phyloP scores from a whole-genome alignment of 2,888 invertebrate genomes.

The Diarsia brunnea region DNA sequence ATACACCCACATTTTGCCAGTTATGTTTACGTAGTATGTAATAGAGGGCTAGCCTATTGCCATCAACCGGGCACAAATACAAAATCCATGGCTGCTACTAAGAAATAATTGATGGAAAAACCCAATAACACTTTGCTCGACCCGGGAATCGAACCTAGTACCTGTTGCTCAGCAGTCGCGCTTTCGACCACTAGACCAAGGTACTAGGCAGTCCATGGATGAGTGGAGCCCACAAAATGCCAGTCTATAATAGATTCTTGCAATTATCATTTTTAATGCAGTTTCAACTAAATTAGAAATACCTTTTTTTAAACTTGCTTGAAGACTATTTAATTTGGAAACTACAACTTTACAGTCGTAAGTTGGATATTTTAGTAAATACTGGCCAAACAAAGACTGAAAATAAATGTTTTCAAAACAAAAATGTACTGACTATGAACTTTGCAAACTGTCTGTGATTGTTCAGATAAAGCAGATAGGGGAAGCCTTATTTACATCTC shows the following conservation, averaged over 20 bases:
- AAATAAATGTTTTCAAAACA: neutral
- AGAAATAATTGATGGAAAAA: no score
- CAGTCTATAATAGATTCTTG: neutral
- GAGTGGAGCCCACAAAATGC: neutral
- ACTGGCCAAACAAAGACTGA: neutral
- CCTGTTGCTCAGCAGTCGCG: no score
- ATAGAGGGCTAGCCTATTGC: no score
- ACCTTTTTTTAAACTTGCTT: neutral
- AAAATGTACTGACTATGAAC: neutral
- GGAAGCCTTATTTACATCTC: conserved; percentile 14
- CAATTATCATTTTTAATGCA: neutral
- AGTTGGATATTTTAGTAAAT: neutral
- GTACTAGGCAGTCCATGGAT: no score
- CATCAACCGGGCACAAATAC: no score
- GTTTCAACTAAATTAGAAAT: neutral
- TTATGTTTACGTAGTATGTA: no score
- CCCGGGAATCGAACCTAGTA: no score
- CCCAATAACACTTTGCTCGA: no score
- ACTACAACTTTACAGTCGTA: neutral
- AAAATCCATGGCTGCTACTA: no score
- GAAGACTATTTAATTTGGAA: neutral
- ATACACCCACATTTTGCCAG: no score
- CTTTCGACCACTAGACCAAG: no score
- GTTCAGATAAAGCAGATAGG: conserved; percentile 6
- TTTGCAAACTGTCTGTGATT: neutral